Evolutionary conservation across 2,888 invertebrate genomes (phyloP), one percentile per base, ranked within the genome.

Genomic region (Drosophila neonasuta): DNA sequence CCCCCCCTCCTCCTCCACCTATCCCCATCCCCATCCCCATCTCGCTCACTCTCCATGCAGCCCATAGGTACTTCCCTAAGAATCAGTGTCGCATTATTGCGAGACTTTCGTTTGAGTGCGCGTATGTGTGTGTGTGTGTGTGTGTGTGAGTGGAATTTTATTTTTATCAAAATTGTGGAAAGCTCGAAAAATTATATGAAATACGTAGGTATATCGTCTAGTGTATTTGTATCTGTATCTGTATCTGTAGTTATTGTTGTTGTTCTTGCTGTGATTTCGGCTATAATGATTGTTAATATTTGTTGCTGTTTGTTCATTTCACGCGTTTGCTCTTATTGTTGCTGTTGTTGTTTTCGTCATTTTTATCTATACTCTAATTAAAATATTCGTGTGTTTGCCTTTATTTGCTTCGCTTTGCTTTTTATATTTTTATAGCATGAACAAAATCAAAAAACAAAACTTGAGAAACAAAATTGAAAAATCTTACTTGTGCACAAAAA

Each of bases 301-400:
- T 75, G 67, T 74, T 81, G 84, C 45, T 74, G 55, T 50, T 54
- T 29, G n/a, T 29, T 57, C 32, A 50, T 68, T 57, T 57, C 51
- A 29, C 50, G 41, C 48, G 11, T 52, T 15, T 36, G 39, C 36
- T 11, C 36, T n/a, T n/a, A 5, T 41, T 41, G 17, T 15, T 39
- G n/a, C 46, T 48, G 10, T 63, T 39, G n/a, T 49, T 48, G 10
- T 63, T 68, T 67, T 80, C 71, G 20, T 71, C 66, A 59, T 81
- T 71, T 87, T 83, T 86, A 86, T 78, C 77, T 87, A 81, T 82
- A 88, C 87, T 86, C 87, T 86, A 86, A 86, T 86, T 86, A 86
- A 86, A 86, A 86, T 86, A 86, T 81, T 82, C 85, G 74, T 80
- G 68, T 74, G 69, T 77, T 82, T 62, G 68, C 52, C 48, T 67